Base-by-base conservation (phyloP, 1,140 invertebrate species). In the Aphidius ervi region DNA sequence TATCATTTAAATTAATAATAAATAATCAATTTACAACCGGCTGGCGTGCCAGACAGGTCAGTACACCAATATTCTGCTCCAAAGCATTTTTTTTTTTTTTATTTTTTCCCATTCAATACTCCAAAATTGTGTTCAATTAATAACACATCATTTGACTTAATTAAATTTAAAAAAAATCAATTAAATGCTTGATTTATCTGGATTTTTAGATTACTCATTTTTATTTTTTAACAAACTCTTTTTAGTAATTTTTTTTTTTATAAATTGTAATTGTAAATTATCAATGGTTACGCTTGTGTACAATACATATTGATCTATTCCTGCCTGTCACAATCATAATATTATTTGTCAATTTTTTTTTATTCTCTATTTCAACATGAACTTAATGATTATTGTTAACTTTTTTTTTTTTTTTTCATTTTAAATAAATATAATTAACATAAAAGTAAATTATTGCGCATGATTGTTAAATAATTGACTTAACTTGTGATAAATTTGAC, bases 261-360 rank as follows among this genome's bases (percentile, higher is more conserved):
- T 46, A 10, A 45, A 40, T 60, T 43, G 54, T 43, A 55, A 20
- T 60, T 53, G 10, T 20, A 5, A 45, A 52, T 52, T 46, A 46
- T 48, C 43, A 52, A 57, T 23, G 6, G 50, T 58, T 60, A 65
- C 61, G 62, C 62, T 68, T 70, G 67, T 74, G 66, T 69, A 71
- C 72, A 68, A 68, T 73, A 66, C 65, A 74, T 75, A 74, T 75
- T 74, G 73, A 75, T 75, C 72, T 75, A 68, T 70, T 66, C 65
- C 63, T 67, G 64, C 62, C 65, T 69, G 70, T 72, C 70, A 71
- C 64, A 66, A 64, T 56, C 58, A 65, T 56, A 62, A 62, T 56
- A 56, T 52, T 48, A 49, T 42, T 41, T 42, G 16, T 55, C 43
- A 6, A 9, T 9, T 43, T 37, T 58, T 48, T 47, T 46, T 58